Evolutionary conservation across 2,113 vertebrate genomes (phyloP).

Genomic region (Equus przewalskii): DNA sequence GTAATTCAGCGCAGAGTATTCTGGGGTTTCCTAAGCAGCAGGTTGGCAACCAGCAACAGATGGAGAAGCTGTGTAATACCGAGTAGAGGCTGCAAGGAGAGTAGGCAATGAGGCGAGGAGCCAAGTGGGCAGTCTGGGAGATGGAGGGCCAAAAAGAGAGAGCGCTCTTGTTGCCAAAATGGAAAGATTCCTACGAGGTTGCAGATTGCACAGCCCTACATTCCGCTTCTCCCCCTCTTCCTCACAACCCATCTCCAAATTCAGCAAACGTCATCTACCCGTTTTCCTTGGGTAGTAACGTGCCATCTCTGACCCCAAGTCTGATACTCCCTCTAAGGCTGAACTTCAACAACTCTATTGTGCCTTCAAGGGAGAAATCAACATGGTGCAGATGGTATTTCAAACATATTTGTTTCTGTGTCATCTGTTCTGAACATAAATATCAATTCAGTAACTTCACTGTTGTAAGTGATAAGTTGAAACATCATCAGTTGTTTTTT

Average conservation of each 20-base stretch:
- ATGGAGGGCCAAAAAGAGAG: not conserved
- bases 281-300: not conserved
- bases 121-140: slow-evolving; percentile 54
- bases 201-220: not conserved
- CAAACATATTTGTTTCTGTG: slow-evolving; percentile 77
- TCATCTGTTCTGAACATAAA: slow-evolving; percentile 82
- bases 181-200: not conserved
- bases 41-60: slow-evolving; percentile 75
- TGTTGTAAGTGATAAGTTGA: slow-evolving; percentile 79
- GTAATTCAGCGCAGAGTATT: slow-evolving; percentile 54
- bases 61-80: slow-evolving; percentile 39
- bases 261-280: not conserved
- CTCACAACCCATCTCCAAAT: not conserved
- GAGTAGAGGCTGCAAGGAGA: slow-evolving; percentile 45
- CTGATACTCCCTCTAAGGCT: slow-evolving; percentile 24
- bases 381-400: slow-evolving; percentile 71
- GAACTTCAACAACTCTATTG: not conserved
- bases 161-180: not conserved
- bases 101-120: slow-evolving; percentile 23
- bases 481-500: slow-evolving; percentile 79
- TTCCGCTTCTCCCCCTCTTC: not conserved
- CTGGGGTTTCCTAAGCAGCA: slow-evolving; percentile 71
- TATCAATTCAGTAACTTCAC: slow-evolving; percentile 79
- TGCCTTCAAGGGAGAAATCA: slow-evolving; percentile 69
- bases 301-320: not conserved